A percentile compares a stretch with the other conserved stretches of the same genome.
phyloP scores from a whole-genome alignment of 2,113 vertebrate genomes.

The Suncus etruscus region DNA sequence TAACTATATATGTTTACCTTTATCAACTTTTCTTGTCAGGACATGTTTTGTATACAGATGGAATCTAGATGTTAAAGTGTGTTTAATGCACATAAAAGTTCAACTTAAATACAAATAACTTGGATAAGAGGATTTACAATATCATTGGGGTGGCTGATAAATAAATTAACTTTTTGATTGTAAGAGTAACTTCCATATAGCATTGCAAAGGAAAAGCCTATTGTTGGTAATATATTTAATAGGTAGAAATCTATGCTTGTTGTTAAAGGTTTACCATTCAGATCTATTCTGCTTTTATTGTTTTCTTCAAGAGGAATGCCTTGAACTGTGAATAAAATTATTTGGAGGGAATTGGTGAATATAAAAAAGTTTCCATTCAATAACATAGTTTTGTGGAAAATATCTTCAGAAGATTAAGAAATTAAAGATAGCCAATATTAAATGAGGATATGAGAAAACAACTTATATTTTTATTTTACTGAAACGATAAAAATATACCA shows the following conservation, averaged over 20 bases:
- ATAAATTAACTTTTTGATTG: conserved; percentile 10
- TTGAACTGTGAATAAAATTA: background rate
- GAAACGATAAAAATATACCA: background rate
- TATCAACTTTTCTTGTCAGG: conserved; percentile 10
- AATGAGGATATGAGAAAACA: conserved; percentile 10
- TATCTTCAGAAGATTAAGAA: background rate
- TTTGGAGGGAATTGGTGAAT: background rate
- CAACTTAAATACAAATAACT: conserved; percentile 17
- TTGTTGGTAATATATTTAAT: background rate
- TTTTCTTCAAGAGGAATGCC: background rate
- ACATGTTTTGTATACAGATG: conserved; percentile 17
- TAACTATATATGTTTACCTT: background rate
- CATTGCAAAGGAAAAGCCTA: background rate
- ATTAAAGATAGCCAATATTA: background rate
- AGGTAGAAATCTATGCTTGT: background rate
- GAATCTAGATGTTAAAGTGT: background rate
- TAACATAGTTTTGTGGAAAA: background rate
- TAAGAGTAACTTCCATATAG: background rate
- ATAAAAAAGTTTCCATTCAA: background rate
- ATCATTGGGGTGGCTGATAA: background rate
- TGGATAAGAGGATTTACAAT: background rate
- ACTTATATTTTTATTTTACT: conserved; percentile 1
- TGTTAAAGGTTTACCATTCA: background rate
- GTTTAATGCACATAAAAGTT: conserved; percentile 15
- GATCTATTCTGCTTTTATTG: background rate